These are phyloP conservation scores for Zaprionus obscuricornis DNA, from an alignment of 2,888 invertebrate species.

Conservation along the genomic window DNA sequence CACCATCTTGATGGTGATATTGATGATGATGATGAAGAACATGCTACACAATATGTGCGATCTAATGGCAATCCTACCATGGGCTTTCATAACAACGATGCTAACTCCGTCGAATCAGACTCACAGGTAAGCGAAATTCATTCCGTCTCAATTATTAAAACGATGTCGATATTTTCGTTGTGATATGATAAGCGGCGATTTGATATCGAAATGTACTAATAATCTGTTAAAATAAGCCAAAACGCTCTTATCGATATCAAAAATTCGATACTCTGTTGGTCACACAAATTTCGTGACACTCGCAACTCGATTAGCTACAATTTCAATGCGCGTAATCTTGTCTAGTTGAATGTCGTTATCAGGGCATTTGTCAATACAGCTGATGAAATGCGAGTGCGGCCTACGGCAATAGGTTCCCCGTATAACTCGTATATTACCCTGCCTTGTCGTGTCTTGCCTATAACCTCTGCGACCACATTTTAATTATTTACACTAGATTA, in stretches of 20 bases:
- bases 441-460: too few species aligned
- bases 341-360: slow-evolving; percentile 28
- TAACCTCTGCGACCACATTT: slow-evolving; percentile 39
- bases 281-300: slow-evolving; percentile 32
- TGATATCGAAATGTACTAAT: too few species aligned
- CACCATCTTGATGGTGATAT: slow-evolving; percentile 64
- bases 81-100: slow-evolving; percentile 79
- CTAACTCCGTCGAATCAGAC: slow-evolving; percentile 81
- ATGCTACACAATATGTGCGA: slow-evolving; percentile 77
- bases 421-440: too few species aligned
- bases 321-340: slow-evolving; percentile 29
- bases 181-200: not conserved
- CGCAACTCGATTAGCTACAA: not conserved
- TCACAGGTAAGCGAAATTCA: slow-evolving; percentile 76
- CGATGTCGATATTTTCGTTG: too few species aligned
- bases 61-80: slow-evolving; percentile 71
- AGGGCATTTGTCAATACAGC: slow-evolving; percentile 24
- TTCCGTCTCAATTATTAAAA: too few species aligned
- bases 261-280: too few species aligned
- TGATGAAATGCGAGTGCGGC: slow-evolving; percentile 43
- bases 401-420: not conserved
- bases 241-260: too few species aligned
- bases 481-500: slow-evolving; percentile 15
- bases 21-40: slow-evolving; percentile 64
- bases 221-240: too few species aligned